These are phyloP conservation scores for Netelia melanura DNA, from an alignment of 2,888 invertebrate species.

Conservation along the genomic window DNA sequence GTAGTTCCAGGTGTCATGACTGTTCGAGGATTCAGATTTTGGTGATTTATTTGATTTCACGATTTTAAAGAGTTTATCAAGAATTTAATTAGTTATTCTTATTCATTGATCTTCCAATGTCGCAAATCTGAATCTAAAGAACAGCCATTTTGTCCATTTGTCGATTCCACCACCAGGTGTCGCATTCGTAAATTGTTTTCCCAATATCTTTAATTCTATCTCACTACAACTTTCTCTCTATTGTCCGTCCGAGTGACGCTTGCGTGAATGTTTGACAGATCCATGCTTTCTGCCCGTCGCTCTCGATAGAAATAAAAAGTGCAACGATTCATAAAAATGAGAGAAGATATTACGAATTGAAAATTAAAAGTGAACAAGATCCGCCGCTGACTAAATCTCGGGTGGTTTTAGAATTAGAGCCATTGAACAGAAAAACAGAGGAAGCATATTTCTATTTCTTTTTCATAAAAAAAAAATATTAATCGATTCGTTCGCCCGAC, in stretches of 20 bases:
- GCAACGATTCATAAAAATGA: constrained; percentile 16
- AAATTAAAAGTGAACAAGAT: constrained; percentile 34
- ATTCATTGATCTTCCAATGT: too few relatives aligned
- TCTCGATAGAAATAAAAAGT: constrained; percentile 52
- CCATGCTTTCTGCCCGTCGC: constrained; percentile 60
- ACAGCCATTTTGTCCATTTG: not conserved
- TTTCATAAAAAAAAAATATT: not conserved
- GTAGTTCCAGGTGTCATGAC: not conserved
- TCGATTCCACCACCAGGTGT: not conserved
- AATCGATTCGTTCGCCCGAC: constrained; percentile 13
- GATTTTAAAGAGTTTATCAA: too few relatives aligned
- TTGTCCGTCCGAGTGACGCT: constrained; percentile 83
- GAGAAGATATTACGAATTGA: constrained; percentile 5
- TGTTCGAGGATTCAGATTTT: not conserved
- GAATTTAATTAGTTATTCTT: too few relatives aligned
- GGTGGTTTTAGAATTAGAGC: constrained; percentile 34
- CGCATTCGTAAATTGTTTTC: constrained; percentile 13
- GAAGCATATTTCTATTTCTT: not conserved
- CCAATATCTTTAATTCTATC: constrained; percentile 66
- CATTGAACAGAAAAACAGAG: constrained; percentile 37
- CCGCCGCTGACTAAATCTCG: constrained; percentile 48
- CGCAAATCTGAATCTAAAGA: not conserved
- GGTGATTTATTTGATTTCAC: not conserved
- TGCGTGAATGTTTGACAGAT: constrained; percentile 77
- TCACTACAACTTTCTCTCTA: constrained; percentile 63